These are phyloP conservation scores for Dermatemys mawii DNA, from an alignment of 2,113 vertebrate genomes.

Conservation along the genomic window DNA sequence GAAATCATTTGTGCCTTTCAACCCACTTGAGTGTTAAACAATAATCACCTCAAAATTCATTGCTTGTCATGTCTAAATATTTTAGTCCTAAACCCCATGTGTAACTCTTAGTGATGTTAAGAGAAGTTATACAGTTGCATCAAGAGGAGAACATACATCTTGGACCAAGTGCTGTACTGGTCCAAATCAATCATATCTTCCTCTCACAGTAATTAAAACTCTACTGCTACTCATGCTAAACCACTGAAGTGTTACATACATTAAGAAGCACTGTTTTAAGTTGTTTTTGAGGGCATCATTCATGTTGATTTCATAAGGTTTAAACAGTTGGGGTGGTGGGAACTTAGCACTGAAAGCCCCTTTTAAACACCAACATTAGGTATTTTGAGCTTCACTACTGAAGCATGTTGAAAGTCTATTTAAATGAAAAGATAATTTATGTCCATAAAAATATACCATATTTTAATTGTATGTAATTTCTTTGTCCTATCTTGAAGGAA, in stretches of 20 bases:
- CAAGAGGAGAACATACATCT: not conserved
- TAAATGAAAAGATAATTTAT: not conserved
- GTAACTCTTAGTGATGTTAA: not conserved
- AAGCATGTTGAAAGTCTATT: conserved; percentile 47
- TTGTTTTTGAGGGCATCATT: not conserved
- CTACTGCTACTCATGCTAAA: conserved; percentile 1
- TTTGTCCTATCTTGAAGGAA: not conserved
- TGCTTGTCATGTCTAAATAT: conserved; percentile 22
- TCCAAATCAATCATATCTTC: not conserved
- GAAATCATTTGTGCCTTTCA: conserved; percentile 31
- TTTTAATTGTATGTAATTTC: not conserved
- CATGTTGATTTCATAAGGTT: conserved; percentile 38
- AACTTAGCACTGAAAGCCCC: conserved; percentile 15
- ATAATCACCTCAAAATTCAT: not conserved
- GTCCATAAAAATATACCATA: conserved; percentile 28
- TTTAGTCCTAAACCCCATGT: not conserved
- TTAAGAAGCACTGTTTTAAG: conserved; percentile 24
- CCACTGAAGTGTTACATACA: conserved; percentile 18
- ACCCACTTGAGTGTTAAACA: conserved; percentile 1
- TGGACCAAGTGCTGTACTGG: not conserved
- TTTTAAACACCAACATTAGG: conserved; percentile 35
- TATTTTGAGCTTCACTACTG: conserved; percentile 38
- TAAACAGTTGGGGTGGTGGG: conserved; percentile 19
- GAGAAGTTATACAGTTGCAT: not conserved
- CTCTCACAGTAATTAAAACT: conserved; percentile 42